These are phyloP conservation scores for Torymus tubicola DNA, from an alignment of 2,888 invertebrate genomes.

Conservation along the genomic window DNA sequence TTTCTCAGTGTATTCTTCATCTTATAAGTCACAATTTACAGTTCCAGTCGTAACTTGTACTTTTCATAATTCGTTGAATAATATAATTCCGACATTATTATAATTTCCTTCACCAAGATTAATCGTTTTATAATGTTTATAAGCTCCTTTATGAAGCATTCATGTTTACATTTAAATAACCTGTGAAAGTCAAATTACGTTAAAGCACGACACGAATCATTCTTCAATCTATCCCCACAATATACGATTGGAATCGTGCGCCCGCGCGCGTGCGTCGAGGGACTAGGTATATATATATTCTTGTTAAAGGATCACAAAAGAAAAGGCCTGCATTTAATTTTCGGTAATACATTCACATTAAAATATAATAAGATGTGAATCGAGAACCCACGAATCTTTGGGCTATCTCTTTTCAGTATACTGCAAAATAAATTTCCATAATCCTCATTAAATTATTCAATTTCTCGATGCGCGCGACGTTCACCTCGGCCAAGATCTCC, in stretches of 20 bases:
- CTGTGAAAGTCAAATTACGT: too few species aligned
- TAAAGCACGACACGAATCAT: too few species aligned
- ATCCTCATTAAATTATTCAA: constrained; percentile 58
- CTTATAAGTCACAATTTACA: too few species aligned
- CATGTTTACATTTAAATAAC: too few species aligned
- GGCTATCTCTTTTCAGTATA: constrained; percentile 31
- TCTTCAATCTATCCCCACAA: too few species aligned
- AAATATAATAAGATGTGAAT: constrained; percentile 51
- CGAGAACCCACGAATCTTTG: constrained; percentile 27
- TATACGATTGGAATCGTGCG: constrained; percentile 22
- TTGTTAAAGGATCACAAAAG: constrained; percentile 33
- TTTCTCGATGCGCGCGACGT: constrained; percentile 47
- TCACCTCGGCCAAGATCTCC: constrained; percentile 38
- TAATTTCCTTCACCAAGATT: too few species aligned
- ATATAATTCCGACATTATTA: too few species aligned
- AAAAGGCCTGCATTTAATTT: constrained; percentile 37
- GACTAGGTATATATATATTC: constrained; percentile 13
- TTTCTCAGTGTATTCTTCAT: background rate
- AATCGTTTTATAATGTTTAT: too few species aligned
- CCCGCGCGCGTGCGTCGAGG: background rate
- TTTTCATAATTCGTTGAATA: too few species aligned
- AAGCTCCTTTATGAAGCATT: too few species aligned
- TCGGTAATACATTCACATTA: constrained; percentile 35
- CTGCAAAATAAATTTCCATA: constrained; percentile 57
- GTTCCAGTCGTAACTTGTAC: too few species aligned